These are phyloP conservation scores for Monarcha castaneiventris DNA, from an alignment of 2,113 vertebrate genomes.

Conservation along the genomic window DNA sequence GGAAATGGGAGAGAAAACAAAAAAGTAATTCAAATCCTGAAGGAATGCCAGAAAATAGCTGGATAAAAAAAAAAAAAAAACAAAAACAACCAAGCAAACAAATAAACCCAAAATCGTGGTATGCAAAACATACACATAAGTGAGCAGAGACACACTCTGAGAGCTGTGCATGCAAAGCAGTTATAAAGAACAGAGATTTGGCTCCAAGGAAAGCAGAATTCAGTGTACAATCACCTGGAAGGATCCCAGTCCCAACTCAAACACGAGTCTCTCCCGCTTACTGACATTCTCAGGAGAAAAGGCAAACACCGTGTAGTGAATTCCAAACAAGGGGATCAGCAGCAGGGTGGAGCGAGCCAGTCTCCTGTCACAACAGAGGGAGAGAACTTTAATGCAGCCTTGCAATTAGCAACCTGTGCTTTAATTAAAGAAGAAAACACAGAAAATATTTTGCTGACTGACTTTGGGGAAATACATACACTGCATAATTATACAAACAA, in stretches of 20 bases:
- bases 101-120: neutral
- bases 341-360: constrained; percentile 94
- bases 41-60: neutral
- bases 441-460: neutral
- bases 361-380: constrained; percentile 76
- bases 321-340: constrained; percentile 95
- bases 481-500: neutral
- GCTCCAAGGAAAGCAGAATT: neutral
- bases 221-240: constrained; percentile 84
- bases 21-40: neutral
- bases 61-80: neutral
- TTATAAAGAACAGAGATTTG: neutral
- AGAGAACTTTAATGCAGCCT: constrained; percentile 21
- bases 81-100: neutral
- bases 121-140: neutral
- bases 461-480: neutral
- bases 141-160: neutral
- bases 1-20: neutral
- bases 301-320: constrained; percentile 98
- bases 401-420: neutral
- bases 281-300: constrained; percentile 97
- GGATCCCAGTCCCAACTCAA: constrained; percentile 95
- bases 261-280: constrained; percentile 92
- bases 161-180: neutral
- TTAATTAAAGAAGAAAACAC: constrained; percentile 26